Evolutionary conservation across 2,797 vertebrate species (phyloP), one percentile per base, ranked within the genome.

Genomic region (Peromyscus nudipes): DNA sequence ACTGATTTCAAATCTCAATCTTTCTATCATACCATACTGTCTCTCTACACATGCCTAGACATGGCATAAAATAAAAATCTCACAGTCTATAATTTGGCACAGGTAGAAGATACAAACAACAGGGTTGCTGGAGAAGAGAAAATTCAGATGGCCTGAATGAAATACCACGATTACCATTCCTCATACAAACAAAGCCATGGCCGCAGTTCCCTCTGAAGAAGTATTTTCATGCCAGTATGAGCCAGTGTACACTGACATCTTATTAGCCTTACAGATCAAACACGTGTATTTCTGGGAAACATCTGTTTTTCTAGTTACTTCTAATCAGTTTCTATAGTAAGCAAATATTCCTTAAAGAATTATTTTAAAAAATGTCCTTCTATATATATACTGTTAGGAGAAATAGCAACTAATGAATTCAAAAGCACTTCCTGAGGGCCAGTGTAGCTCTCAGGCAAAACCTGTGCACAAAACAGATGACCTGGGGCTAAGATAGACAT

Each of bases 371-470:
- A 92, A 69, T 69, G 7, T 34, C 17, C 29, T 82, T 75, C 77
- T 81, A 77, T 91, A 27, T 37, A 83, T 49, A 49, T 49, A 94
- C 84, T 31, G 43, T 84, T 95, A 96, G 89, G 27, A 89, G n/a
- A 96, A 90, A 43, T n/a, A 92, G 64, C 60, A 69, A 85, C 7
- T 49, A 65, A 94, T 84, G 55, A n/a, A 94, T 69, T 91, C 77
- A 86, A 73, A 92, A 96, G 77, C 60, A 94, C 10, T 81, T 96
- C 46, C 92, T 62, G n/a, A 27, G 57, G 93, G 71, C 65, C 86
- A 86, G 67, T 80, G 55, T 25, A 89, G 40, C 29, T 86, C 55
- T 95, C 67, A 46, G 75, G 23, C 40, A 88, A 97, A 94, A 94
- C 60, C 60, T 85, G 49, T 62, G 12, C 76, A 88, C 65, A 71